Conservation (phyloP, 2,797 vertebrate genomes). For the Tokudaia muenninki region DNA sequence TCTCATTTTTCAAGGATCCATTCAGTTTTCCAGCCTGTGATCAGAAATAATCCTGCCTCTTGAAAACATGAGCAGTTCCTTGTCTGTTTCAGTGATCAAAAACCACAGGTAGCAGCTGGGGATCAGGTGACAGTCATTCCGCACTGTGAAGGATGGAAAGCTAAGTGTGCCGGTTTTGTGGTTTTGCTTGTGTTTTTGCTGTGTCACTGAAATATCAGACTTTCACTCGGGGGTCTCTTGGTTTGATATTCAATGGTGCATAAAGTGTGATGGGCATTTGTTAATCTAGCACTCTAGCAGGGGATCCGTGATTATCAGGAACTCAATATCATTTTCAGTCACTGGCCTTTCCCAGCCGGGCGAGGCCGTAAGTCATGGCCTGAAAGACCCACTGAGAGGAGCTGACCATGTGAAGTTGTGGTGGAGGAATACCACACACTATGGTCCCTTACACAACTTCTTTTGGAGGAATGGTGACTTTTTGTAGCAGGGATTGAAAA, state of each 20-base stretch:
- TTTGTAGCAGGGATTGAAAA: background rate
- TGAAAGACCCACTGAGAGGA: background rate
- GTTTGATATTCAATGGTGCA: too few relatives aligned
- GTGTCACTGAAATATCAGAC: background rate
- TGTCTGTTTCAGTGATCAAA: background rate
- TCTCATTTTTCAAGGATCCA: background rate
- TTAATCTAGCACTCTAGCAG: background rate
- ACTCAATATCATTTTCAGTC: background rate
- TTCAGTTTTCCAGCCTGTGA: background rate
- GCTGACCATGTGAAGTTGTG: background rate
- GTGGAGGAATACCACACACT: background rate
- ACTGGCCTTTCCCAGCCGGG: background rate
- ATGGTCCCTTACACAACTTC: too few relatives aligned
- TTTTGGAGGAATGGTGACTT: background rate
- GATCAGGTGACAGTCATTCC: background rate
- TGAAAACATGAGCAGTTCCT: background rate
- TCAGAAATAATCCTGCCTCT: background rate
- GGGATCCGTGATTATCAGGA: background rate
- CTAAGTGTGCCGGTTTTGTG: background rate
- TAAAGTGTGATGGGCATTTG: too few relatives aligned
- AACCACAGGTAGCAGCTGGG: background rate
- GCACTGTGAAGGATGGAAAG: background rate
- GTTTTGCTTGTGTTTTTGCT: background rate
- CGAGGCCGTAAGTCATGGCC: background rate
- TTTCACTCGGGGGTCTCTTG: background rate